Base-by-base conservation (phyloP, 92 coral and sea anemone species). In the Porites evermanni region DNA sequence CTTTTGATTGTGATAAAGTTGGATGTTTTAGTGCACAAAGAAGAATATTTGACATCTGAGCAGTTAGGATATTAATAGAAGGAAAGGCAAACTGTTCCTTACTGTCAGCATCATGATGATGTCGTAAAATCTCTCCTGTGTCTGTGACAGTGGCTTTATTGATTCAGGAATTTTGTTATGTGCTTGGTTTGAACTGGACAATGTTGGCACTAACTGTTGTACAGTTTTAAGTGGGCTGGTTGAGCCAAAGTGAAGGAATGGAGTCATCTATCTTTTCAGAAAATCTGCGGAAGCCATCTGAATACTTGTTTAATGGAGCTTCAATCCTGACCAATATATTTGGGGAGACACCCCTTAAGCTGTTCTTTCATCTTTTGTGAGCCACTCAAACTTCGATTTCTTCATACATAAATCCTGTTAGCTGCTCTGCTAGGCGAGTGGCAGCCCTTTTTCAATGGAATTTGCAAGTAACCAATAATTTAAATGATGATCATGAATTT, bases 21-120 rank as follows among this genome's bases (percentile, higher is more conserved):
- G 26, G 44, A n/a, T 47, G 6, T 20, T 79, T 68, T 47, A 65
- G 50, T 78, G 72, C 64, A 64, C 38, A 79, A 79, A 79, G 69
- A 38, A 50, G 72, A 11, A 56, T 56, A 14, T 56, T 8, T 64
- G 60, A 56, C 61, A 64, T 78, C 7, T 2, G 1, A 79, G 64
- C 20, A 50, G 50, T 44, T 12, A 11, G 44, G 64, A 65, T 50
- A 76, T 76, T 76, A 1, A 38, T 23, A 44, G 67, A 24, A 64
- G 21, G 67, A 38, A 44, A 76, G 8, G 24, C 71, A 64, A 12
- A 4, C 12, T n/a, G 10, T 64, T 75, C 17, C 20, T 1, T 23
- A 56, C 66, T 23, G 44, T 75, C 47, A 38, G 47, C 47, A 38
- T 38, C 47, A 12, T 64, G 21, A 18, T 77, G 72, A 79, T 24